Evolutionary conservation across 2,888 invertebrate species (phyloP), one percentile per base, ranked within the genome.

Genomic region (Synergus japonicus): DNA sequence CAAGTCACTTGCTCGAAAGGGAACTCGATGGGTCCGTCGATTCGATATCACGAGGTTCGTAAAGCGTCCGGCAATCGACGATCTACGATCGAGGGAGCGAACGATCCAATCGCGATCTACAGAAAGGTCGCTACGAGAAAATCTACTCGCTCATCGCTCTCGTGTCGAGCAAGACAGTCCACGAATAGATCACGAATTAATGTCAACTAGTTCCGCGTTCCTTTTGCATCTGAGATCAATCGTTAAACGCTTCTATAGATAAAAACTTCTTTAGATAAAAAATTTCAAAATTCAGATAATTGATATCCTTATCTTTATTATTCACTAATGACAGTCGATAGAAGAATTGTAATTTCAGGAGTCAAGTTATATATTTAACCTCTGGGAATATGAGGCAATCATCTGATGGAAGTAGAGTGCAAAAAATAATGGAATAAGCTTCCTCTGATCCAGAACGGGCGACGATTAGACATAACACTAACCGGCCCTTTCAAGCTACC

Each of bases 31-130:
- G 46, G 29, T 29, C 29, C 46, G 49, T 69, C 29, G 49, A 49
- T 69, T 69, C 29, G 49, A 49, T 49, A 69, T 69, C 69, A 69
- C 69, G 69, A 69, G 69, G 46, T 69, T 69, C 69, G 69, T 69
- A 69, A 69, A 69, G 29, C 46, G 69, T 69, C 69, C 69, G 29
- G 69, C 46, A 69, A 69, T 69, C 69, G 69, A 15, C 69, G 46
- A 69, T 69, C 69, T 69, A 69, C 49, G 29, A 69, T 69, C 49
- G 46, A 69, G 22, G 29, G 46, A 69, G 46, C 69, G 46, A 69
- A 69, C 49, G 46, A 69, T 69, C 69, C 69, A 69, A 69, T 69
- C 69, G 49, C 69, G 69, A 69, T 69, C 69, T 69, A 49, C 29
- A 69, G 69, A 29, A 69, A 49, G 49, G 29, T 69, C 46, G 29